Conservation (phyloP, 1,140 invertebrate species). For the Bicyclus anynana region DNA sequence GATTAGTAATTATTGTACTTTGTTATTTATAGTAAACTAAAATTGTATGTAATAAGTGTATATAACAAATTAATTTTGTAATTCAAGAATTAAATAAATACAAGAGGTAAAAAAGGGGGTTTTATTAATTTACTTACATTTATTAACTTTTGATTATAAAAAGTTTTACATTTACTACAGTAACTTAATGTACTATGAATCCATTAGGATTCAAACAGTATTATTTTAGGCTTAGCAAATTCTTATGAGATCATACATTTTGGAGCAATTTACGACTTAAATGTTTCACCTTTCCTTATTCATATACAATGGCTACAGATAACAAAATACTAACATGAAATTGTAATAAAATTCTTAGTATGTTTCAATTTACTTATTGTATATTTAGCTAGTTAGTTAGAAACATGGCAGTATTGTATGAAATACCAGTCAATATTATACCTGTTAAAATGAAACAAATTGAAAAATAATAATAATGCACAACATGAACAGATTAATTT, state of each 20-base stretch:
- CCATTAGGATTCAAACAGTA: background rate
- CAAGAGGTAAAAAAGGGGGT: too few species aligned
- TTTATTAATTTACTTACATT: background rate
- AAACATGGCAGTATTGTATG: background rate
- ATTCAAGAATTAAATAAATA: too few species aligned
- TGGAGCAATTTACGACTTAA: background rate
- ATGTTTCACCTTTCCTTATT: too few species aligned
- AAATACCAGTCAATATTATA: background rate
- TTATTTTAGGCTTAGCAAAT: background rate
- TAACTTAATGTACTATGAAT: background rate
- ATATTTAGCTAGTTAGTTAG: background rate
- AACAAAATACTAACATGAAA: background rate
- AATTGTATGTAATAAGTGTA: too few species aligned
- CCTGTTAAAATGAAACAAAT: background rate
- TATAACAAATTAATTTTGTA: too few species aligned
- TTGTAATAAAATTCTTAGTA: background rate
- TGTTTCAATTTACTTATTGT: too few species aligned
- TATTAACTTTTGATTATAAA: conserved; percentile 7
- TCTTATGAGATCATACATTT: conserved; percentile 11
- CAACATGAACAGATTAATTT: too few species aligned
- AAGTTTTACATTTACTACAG: conserved; percentile 5
- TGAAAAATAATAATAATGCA: too few species aligned
- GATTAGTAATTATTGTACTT: too few species aligned
- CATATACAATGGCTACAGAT: background rate
- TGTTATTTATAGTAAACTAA: too few species aligned